Conservation (phyloP, 2,888 invertebrate genomes). For the Rhagonycha fulva region DNA sequence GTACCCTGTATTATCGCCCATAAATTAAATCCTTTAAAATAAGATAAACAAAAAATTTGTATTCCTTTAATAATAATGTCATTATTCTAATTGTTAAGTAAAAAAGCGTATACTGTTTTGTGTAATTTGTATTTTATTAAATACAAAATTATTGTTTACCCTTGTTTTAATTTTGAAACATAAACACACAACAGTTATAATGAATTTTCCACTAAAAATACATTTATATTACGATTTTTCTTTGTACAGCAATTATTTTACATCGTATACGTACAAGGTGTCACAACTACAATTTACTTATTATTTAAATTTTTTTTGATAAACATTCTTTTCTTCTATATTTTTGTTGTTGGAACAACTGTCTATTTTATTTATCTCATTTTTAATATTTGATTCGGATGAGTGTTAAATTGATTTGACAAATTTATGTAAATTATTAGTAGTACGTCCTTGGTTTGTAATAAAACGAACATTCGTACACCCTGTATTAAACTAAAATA, state of each 20-base stretch:
- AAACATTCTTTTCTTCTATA: not conserved
- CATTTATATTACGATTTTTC: slow-evolving; percentile 32
- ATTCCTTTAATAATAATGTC: not conserved
- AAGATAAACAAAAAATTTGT: slow-evolving; percentile 17
- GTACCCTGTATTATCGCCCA: not conserved
- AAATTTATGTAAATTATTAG: not conserved
- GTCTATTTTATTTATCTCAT: not conserved
- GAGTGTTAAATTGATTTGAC: not conserved
- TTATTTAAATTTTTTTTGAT: not conserved
- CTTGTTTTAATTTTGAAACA: slow-evolving; percentile 9
- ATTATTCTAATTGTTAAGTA: slow-evolving; percentile 13
- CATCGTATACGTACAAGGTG: slow-evolving; percentile 45
- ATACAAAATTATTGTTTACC: slow-evolving; percentile 23
- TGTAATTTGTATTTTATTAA: slow-evolving; percentile 15
- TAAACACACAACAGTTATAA: slow-evolving; percentile 21
- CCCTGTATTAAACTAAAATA: not conserved
- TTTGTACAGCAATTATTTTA: slow-evolving; percentile 52
- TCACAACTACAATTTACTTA: slow-evolving; percentile 25
- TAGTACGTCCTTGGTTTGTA: not conserved
- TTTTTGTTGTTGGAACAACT: not conserved
- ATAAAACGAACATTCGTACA: not conserved
- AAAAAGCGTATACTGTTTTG: slow-evolving; percentile 26
- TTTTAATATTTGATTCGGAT: not conserved
- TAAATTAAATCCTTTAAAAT: not conserved
- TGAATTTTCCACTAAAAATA: slow-evolving; percentile 23